A percentile compares a stretch with the other conserved stretches of the same genome.
Conservation (phyloP, 92 coral and sea anemone species). For the Epizoanthus rinbou region DNA sequence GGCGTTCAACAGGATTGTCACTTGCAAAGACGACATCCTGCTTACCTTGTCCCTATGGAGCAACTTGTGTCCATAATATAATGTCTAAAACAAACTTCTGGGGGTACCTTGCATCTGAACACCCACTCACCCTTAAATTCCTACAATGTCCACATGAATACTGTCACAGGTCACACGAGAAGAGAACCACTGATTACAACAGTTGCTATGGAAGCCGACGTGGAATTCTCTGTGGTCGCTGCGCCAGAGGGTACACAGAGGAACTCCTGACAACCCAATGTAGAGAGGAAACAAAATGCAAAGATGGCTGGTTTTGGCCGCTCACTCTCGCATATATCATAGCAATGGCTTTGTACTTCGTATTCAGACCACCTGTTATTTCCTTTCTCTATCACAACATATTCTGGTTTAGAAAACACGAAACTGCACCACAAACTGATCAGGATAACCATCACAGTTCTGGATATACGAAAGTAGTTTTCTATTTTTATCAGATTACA, state of each 20-base stretch:
- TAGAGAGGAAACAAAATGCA: constrained; percentile 27
- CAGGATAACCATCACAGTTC: background rate
- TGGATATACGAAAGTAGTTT: constrained; percentile 40
- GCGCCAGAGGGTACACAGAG: constrained; percentile 46
- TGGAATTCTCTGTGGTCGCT: constrained; percentile 56
- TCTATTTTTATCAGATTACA: constrained; percentile 52
- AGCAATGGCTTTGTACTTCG: constrained; percentile 31
- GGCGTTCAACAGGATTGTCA: too few species aligned
- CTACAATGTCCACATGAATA: constrained; percentile 50
- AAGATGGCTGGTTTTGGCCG: constrained; percentile 53
- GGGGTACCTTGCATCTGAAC: background rate
- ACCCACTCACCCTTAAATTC: constrained; percentile 23
- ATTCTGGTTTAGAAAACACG: constrained; percentile 35
- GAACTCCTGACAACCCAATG: constrained; percentile 46
- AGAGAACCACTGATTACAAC: constrained; percentile 2
- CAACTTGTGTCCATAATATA: constrained; percentile 34
- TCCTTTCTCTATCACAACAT: background rate
- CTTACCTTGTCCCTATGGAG: constrained; percentile 66
- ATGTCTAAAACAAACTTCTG: constrained; percentile 52
- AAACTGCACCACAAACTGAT: background rate
- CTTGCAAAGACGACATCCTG: constrained; percentile 20
- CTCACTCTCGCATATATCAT: background rate
- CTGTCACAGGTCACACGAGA: constrained; percentile 28
- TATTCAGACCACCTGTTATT: constrained; percentile 45
- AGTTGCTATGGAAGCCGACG: constrained; percentile 51